phyloP scores from a whole-genome alignment of 2,113 vertebrate genomes.

The Glaucidium brasilianum region DNA sequence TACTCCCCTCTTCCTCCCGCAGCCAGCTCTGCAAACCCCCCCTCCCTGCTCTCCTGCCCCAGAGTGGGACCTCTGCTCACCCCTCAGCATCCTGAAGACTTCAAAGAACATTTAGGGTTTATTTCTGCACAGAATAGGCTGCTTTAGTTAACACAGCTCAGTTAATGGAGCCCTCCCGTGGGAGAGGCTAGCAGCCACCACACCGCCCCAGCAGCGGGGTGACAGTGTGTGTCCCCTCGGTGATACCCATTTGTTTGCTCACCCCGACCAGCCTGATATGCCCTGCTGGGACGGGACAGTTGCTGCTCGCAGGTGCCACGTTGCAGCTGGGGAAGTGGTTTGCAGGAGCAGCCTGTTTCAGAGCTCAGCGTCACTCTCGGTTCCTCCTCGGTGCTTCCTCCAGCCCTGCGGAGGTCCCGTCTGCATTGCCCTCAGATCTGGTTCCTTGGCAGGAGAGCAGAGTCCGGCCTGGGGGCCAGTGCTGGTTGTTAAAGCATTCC shows the following conservation, averaged over 20 bases:
- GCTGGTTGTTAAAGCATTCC: background rate
- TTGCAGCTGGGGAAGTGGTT: background rate
- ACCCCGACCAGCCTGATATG: background rate
- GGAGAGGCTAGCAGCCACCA: background rate
- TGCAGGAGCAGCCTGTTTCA: background rate
- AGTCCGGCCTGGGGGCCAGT: background rate
- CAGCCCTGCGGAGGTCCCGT: accelerated
- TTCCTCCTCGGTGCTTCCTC: background rate
- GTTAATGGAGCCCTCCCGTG: background rate
- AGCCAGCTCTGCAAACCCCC: background rate
- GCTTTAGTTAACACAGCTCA: background rate
- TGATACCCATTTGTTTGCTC: background rate
- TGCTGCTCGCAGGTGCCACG: background rate
- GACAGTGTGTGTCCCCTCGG: background rate
- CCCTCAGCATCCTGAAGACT: background rate
- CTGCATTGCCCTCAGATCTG: background rate
- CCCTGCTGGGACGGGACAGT: background rate
- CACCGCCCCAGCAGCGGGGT: background rate
- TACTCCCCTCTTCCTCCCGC: background rate
- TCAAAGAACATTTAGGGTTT: background rate
- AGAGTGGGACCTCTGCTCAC: background rate
- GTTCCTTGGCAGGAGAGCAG: background rate
- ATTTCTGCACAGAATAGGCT: background rate
- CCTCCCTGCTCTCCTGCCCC: background rate
- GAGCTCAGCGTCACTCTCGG: background rate